These are phyloP conservation scores for Arnoldichthys spilopterus DNA, from an alignment of 2,797 vertebrate species.

Conservation along the genomic window DNA sequence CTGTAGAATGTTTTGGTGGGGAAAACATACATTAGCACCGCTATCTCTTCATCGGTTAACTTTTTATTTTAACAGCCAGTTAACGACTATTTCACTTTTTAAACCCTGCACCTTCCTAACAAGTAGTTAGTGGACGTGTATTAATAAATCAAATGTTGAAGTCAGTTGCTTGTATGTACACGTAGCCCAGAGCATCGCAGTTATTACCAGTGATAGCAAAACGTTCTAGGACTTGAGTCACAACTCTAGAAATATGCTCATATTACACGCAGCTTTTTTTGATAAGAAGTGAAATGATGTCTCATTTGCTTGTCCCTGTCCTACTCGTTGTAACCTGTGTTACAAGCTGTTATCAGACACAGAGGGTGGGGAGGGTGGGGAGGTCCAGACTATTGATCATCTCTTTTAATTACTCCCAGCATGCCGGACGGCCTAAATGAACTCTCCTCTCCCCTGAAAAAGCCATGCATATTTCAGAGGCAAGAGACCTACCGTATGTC, in stretches of 20 bases:
- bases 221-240: neutral
- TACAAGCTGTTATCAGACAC: conserved; percentile 80
- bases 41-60: too few species aligned
- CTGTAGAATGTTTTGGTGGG: too few species aligned
- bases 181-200: neutral
- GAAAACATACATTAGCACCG: too few species aligned
- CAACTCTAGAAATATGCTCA: neutral
- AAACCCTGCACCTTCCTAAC: too few species aligned
- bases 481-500: conserved; percentile 77
- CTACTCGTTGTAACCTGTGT: conserved; percentile 12
- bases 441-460: conserved; percentile 79
- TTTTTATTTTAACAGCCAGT: too few species aligned
- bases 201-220: neutral
- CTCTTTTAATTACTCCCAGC: conserved; percentile 87
- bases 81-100: too few species aligned
- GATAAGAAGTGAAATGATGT: neutral
- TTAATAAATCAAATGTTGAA: too few species aligned
- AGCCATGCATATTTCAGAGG: conserved; percentile 85
- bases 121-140: too few species aligned
- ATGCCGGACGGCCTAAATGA: conserved; percentile 83
- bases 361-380: conserved; percentile 65
- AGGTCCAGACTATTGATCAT: conserved; percentile 80
- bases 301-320: conserved; percentile 8
- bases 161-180: too few species aligned
- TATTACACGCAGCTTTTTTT: neutral